These are phyloP conservation scores for Myiopsitta monachus DNA, from an alignment of 2,113 vertebrate genomes.

Conservation along the genomic window DNA sequence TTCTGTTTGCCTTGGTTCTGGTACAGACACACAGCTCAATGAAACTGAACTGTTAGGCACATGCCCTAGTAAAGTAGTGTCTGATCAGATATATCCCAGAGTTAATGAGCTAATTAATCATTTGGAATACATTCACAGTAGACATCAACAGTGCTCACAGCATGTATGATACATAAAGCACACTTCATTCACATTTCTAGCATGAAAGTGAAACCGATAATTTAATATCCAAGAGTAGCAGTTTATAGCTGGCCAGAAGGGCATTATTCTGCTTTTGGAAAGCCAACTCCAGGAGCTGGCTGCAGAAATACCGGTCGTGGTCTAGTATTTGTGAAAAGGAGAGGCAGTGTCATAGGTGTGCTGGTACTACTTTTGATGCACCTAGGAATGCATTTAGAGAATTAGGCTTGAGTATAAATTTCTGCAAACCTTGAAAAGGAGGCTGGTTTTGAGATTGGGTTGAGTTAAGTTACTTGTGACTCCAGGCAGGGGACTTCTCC, in stretches of 20 bases:
- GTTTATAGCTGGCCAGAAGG: background rate
- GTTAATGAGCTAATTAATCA: background rate
- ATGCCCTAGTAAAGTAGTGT: background rate
- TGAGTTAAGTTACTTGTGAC: background rate
- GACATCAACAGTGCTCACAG: background rate
- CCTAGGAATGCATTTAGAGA: background rate
- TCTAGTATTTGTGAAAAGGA: background rate
- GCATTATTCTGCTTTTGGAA: background rate
- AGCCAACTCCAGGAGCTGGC: background rate
- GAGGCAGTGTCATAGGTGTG: accelerated
- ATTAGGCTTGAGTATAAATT: background rate
- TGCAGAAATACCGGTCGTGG: background rate
- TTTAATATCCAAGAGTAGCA: background rate
- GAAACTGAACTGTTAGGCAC: background rate
- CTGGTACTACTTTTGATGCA: background rate
- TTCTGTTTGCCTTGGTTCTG: background rate
- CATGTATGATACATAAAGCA: background rate
- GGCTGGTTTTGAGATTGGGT: background rate
- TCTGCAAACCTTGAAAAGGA: background rate
- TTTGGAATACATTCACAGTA: background rate
- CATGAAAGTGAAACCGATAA: background rate
- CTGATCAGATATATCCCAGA: background rate
- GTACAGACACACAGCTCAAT: background rate
- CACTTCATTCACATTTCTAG: background rate
- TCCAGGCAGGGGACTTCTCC: background rate